Conservation (phyloP, 1,140 invertebrate species). For the Zophobas atratus region DNA sequence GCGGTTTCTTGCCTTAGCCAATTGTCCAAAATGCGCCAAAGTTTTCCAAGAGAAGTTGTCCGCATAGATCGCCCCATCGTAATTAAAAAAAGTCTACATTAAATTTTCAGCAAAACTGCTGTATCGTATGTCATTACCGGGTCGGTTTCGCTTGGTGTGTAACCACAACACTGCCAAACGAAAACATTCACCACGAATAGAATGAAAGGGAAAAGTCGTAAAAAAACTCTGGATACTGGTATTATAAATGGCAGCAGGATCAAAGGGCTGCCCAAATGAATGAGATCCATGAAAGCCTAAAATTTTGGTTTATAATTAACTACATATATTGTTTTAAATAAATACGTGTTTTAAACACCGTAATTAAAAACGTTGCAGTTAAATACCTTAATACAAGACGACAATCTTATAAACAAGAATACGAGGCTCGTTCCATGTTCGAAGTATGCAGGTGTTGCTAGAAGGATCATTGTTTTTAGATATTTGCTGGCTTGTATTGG, state of each 20-base stretch:
- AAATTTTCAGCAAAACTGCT: not conserved
- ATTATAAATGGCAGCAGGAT: not conserved
- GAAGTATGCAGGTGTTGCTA: slow-evolving; percentile 13
- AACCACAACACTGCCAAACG: not conserved
- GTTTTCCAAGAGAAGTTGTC: slow-evolving; percentile 28
- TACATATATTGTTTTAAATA: too few species aligned
- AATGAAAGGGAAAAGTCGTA: not conserved
- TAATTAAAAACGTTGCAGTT: too few species aligned
- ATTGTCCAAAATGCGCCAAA: not conserved
- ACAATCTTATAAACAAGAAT: too few species aligned
- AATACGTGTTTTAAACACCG: too few species aligned
- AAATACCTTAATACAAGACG: too few species aligned
- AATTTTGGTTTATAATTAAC: not conserved
- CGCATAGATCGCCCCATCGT: not conserved
- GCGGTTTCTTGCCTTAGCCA: not conserved
- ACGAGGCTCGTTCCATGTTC: not conserved
- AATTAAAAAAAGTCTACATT: slow-evolving; percentile 17
- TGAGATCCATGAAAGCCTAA: not conserved
- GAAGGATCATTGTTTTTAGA: slow-evolving; percentile 38
- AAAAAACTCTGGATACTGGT: not conserved
- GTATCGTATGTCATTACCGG: not conserved
- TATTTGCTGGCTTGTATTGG: slow-evolving; percentile 47
- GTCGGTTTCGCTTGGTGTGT: not conserved
- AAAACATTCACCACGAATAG: not conserved
- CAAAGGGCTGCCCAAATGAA: not conserved